Evolutionary conservation across 2,113 vertebrate genomes (phyloP).

Genomic region (Mustela nigripes): DNA sequence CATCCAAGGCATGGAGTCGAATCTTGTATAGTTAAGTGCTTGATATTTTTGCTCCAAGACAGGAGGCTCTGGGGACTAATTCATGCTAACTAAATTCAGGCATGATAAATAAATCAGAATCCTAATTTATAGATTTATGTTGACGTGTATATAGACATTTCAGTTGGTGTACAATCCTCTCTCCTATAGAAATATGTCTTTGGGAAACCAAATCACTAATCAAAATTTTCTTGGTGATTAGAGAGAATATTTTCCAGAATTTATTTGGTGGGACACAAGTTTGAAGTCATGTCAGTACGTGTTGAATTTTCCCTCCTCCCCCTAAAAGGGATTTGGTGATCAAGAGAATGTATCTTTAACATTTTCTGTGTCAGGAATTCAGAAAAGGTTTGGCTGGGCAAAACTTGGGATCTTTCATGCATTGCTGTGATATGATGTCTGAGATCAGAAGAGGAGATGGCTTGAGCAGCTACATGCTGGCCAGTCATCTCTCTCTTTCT

Average conservation of each 20-base stretch:
- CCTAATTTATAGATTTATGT: background rate
- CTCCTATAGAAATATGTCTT: background rate
- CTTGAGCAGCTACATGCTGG: background rate
- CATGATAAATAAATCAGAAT: background rate
- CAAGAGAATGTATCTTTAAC: background rate
- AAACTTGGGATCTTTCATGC: background rate
- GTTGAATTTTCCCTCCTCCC: background rate
- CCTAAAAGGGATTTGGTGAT: background rate
- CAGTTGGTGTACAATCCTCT: background rate
- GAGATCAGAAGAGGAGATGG: too few species aligned
- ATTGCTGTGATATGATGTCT: background rate
- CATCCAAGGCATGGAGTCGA: background rate
- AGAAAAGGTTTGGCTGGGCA: background rate
- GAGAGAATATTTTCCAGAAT: background rate
- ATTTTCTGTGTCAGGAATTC: background rate
- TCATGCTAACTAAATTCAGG: background rate
- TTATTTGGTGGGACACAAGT: background rate
- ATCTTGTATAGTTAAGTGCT: background rate
- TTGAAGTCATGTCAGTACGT: background rate
- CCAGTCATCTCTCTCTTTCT: background rate
- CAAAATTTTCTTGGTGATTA: background rate
- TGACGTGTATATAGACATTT: background rate
- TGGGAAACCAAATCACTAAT: background rate
- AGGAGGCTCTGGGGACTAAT: background rate
- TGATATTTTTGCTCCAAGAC: background rate